Percentiles rank a stretch among this genome's conserved stretches.
phyloP scores from a whole-genome alignment of 2,113 vertebrate species.

The Gavialis gangeticus region DNA sequence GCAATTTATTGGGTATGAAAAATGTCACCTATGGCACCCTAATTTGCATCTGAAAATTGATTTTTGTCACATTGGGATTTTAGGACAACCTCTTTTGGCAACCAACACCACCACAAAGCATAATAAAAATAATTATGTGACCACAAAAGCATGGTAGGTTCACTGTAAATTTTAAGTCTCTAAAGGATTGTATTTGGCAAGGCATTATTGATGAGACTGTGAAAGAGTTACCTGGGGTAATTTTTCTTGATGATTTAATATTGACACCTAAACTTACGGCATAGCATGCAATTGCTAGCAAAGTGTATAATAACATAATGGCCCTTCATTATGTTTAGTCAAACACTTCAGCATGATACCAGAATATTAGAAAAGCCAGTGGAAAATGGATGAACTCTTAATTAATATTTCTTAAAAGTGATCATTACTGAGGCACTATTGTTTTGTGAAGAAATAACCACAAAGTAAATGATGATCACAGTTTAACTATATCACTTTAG shows the following conservation, averaged over 20 bases:
- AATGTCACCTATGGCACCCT: slow-evolving; percentile 73
- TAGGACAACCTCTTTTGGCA: slow-evolving; percentile 76
- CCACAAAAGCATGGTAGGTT: slow-evolving; percentile 59
- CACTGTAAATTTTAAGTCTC: slow-evolving; percentile 66
- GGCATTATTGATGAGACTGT: slow-evolving; percentile 68
- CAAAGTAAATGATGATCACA: background rate
- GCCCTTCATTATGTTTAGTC: slow-evolving; percentile 8
- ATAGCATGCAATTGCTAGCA: slow-evolving; percentile 22
- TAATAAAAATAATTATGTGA: slow-evolving; percentile 80
- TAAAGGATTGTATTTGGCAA: slow-evolving; percentile 40
- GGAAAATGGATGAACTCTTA: background rate
- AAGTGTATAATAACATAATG: slow-evolving; percentile 19
- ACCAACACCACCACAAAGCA: slow-evolving; percentile 54
- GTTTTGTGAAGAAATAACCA: background rate
- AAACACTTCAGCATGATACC: background rate
- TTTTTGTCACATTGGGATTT: slow-evolving; percentile 81
- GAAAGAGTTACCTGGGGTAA: slow-evolving; percentile 52
- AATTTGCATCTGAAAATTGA: slow-evolving; percentile 84
- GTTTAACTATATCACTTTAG: background rate
- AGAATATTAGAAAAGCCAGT: background rate
- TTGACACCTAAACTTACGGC: slow-evolving; percentile 67
- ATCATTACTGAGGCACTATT: background rate
- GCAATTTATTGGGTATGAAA: slow-evolving; percentile 79
- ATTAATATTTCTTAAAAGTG: slow-evolving; percentile 28
- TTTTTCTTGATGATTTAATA: slow-evolving; percentile 77